phyloP scores from a whole-genome alignment of 2,797 vertebrate species.

The Lithobates pipiens region DNA sequence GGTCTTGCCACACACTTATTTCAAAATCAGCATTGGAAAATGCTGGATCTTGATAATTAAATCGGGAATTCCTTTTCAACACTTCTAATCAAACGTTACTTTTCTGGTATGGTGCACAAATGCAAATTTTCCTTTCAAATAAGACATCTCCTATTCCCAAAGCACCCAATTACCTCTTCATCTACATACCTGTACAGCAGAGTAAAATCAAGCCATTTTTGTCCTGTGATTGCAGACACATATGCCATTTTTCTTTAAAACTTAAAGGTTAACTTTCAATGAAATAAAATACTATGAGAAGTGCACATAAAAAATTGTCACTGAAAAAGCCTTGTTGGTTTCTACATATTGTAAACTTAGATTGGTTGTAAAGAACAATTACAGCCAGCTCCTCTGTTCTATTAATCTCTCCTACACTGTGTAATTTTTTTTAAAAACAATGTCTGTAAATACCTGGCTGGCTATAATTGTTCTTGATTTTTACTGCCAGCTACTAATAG shows the following conservation, averaged over 20 bases:
- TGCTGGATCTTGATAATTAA: background rate
- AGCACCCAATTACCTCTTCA: conserved; percentile 34
- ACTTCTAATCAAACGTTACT: background rate
- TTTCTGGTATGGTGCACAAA: background rate
- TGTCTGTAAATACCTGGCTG: too few species aligned
- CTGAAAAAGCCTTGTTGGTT: background rate
- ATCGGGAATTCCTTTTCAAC: conserved; percentile 14
- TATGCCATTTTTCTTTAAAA: background rate
- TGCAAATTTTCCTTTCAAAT: background rate
- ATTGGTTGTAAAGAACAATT: too few species aligned
- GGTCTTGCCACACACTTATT: conserved; percentile 5
- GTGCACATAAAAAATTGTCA: background rate
- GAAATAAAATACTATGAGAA: background rate
- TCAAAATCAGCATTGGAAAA: background rate
- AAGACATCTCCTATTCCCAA: conserved; percentile 17
- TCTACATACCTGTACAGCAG: background rate
- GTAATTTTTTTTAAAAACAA: too few species aligned
- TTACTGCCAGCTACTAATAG: too few species aligned
- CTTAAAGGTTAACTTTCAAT: background rate
- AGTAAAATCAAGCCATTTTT: background rate
- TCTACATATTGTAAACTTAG: background rate
- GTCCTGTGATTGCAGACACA: background rate
- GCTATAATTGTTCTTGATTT: too few species aligned
- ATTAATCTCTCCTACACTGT: too few species aligned
- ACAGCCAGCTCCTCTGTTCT: too few species aligned